Evolutionary conservation across 2,113 vertebrate genomes (phyloP), one percentile per base, ranked within the genome.

Genomic region (Alligator mississippiensis): DNA sequence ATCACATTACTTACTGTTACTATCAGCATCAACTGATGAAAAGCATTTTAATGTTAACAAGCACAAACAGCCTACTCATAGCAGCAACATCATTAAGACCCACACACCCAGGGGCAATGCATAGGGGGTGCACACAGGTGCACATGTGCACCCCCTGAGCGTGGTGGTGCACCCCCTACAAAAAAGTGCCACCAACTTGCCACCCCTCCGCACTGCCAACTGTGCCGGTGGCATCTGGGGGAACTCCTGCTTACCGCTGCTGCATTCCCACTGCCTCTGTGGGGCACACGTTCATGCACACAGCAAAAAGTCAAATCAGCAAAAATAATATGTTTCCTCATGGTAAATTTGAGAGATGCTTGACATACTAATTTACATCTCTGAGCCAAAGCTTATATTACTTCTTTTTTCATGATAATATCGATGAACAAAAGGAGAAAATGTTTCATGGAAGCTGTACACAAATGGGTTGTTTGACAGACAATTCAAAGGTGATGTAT

Each of bases 381-480:
- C 19, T 72, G 84, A 84, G n/a, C 38, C 78, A 21, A 28, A 66
- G 83, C 78, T 12, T 84, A 80, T 86, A 93, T 57, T 93, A 61
- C 47, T 77, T 87, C 85, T 85, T 1, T 90, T 80, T 57, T 58
- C 25, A 57, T 86, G 91, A 27, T 74, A 82, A 34, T 54, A 70
- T 80, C 81, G 78, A 77, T 87, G 90, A 85, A 95, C 91, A 95
- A 92, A 89, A 94, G 78, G 47, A 89, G 77, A 86, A 95, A 96
- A 59, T 30, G 80, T 47, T 55, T 11, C 81, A 16, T 30, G 90
- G 75, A 91, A 34, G 79, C 91, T 0, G 0, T 60, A 63, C 61
- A 75, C 85, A 72, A 81, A 77, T 70, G 30, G 66, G 79, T 58
- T 1, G 0, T 24, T 70, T 86, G 89, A 89, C 54, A 87, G 72